These are phyloP conservation scores for Pseudopodoces humilis DNA, from an alignment of 2,113 vertebrate species.

Conservation along the genomic window DNA sequence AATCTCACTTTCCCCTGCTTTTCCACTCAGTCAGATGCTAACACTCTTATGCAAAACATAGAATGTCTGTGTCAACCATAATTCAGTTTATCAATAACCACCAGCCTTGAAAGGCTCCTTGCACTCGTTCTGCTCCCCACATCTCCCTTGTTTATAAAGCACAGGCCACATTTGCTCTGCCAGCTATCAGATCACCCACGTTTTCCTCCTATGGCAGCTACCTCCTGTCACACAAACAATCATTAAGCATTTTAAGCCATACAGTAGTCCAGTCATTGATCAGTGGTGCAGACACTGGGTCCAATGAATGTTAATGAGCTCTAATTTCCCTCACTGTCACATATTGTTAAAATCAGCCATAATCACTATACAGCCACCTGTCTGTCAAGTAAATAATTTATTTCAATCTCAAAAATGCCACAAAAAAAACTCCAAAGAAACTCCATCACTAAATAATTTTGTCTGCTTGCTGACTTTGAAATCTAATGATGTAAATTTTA, in stretches of 20 bases:
- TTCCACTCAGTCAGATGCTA: constrained; percentile 23
- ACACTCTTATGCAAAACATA: not conserved
- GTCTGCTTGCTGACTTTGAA: constrained; percentile 13
- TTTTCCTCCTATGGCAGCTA: constrained; percentile 10
- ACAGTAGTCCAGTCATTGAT: not conserved
- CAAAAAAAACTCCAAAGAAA: not conserved
- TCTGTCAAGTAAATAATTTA: constrained; percentile 27
- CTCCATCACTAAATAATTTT: not conserved
- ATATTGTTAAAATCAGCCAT: constrained; percentile 34
- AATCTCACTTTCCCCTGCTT: not conserved
- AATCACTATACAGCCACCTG: constrained; percentile 27
- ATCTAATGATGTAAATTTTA: not conserved
- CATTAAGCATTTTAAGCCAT: constrained; percentile 15
- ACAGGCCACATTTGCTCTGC: not conserved
- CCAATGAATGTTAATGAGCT: constrained; percentile 33
- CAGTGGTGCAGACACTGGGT: constrained; percentile 17
- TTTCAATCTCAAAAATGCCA: not conserved
- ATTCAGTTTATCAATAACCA: constrained; percentile 15
- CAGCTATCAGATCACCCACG: not conserved
- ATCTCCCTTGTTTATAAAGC: not conserved
- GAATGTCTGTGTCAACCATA: not conserved
- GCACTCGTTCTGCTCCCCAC: not conserved
- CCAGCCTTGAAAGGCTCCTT: not conserved
- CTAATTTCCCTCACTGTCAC: constrained; percentile 19
- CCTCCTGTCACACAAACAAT: constrained; percentile 34